A percentile compares a stretch with the other conserved stretches of the same genome.
Evolutionary conservation across 2,797 vertebrate species (phyloP).

Genomic region (Lateolabrax maculatus): DNA sequence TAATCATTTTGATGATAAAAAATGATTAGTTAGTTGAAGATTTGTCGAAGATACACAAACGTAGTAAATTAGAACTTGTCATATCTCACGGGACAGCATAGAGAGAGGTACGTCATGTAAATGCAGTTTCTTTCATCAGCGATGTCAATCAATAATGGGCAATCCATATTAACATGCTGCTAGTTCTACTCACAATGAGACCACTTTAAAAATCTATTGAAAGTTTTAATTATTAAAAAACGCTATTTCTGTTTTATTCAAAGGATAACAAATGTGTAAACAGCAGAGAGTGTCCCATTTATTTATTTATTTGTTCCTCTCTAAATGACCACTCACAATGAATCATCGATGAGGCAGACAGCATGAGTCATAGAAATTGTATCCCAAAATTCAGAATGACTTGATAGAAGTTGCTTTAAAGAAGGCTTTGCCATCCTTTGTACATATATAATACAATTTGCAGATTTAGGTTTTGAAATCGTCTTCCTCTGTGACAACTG

Average conservation of each 20-base stretch:
- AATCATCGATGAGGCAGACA: constrained; percentile 11
- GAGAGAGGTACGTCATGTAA: background rate
- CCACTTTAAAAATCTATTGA: background rate
- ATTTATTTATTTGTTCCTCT: background rate
- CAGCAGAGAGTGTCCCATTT: constrained; percentile 1
- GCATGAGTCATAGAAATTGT: constrained; percentile 5
- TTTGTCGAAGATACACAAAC: background rate
- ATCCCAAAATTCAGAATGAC: background rate
- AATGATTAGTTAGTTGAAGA: constrained; percentile 16
- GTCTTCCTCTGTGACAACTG: background rate
- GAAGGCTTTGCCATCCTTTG: background rate
- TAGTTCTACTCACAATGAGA: background rate
- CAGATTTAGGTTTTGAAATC: constrained; percentile 14
- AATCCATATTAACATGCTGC: constrained; percentile 6
- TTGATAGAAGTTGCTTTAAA: background rate
- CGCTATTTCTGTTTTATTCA: background rate
- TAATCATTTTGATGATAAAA: constrained; percentile 42
- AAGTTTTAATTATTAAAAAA: background rate
- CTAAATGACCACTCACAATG: constrained; percentile 12
- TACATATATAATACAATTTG: background rate
- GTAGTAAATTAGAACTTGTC: background rate
- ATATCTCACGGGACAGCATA: background rate
- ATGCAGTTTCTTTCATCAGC: background rate
- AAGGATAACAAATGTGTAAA: background rate
- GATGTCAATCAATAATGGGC: background rate